Evolutionary conservation across 2,888 invertebrate genomes (phyloP).

Genomic region (Ethmia dodecea): DNA sequence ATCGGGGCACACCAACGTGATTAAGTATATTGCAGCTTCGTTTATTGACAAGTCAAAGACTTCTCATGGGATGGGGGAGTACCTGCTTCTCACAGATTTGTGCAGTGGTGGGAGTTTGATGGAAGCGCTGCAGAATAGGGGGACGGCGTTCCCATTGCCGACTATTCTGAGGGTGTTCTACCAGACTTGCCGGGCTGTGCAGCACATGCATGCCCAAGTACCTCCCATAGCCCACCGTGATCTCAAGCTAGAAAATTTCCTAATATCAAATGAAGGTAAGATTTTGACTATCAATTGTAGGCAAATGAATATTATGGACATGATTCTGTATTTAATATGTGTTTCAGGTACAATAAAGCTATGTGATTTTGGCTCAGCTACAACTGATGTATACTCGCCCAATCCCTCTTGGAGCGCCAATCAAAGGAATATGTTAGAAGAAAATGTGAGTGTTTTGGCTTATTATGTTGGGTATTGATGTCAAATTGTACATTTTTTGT

Average conservation of each 20-base stretch:
- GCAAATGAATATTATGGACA: conserved; percentile 93
- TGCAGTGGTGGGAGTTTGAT: conserved; percentile 91
- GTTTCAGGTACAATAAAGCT: conserved; percentile 85
- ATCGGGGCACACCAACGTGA: conserved; percentile 94
- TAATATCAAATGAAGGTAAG: conserved; percentile 89
- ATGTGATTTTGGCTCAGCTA: conserved; percentile 98
- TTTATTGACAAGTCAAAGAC: conserved; percentile 88
- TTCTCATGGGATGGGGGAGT: conserved; percentile 91
- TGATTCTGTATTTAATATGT: conserved; percentile 5
- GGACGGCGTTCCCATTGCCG: conserved; percentile 79
- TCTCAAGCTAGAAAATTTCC: conserved; percentile 96
- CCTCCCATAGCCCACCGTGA: conserved; percentile 97
- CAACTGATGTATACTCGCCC: conserved; percentile 87
- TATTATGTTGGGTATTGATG: no score
- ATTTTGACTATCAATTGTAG: conserved; percentile 29
- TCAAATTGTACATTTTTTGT: no score
- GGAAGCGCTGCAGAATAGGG: conserved; percentile 79
- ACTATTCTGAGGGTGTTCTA: conserved; percentile 91
- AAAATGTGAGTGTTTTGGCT: conserved; percentile 88
- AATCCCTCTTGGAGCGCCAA: conserved; percentile 95
- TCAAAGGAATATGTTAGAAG: conserved; percentile 93
- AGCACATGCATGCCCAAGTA: conserved; percentile 94
- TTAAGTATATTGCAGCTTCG: conserved; percentile 91
- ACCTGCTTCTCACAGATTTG: conserved; percentile 93
- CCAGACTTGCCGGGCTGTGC: conserved; percentile 92